phyloP scores from a whole-genome alignment of 2,797 vertebrate species.

The Silurus lanzhouensis region DNA sequence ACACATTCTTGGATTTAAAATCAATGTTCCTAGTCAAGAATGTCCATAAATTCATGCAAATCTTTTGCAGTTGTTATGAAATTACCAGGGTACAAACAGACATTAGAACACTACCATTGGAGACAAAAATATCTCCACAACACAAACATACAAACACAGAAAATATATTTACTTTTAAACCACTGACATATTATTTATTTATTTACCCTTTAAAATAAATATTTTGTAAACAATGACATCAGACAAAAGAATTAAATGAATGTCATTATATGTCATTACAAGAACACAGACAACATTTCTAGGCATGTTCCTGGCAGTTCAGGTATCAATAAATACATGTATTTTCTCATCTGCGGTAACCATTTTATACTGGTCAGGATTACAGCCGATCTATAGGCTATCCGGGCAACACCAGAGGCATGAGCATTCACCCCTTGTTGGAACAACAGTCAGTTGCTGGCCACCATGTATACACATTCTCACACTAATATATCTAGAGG shows the following conservation, averaged over 20 bases:
- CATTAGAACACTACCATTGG: conserved; percentile 16
- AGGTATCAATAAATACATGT: neutral
- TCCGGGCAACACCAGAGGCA: neutral
- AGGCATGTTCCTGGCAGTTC: neutral
- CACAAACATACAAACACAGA: conserved; percentile 28
- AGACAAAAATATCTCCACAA: neutral
- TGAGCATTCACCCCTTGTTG: neutral
- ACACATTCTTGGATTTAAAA: conserved; percentile 52
- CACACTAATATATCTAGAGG: neutral
- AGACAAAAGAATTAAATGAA: neutral
- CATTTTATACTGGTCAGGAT: neutral
- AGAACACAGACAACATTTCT: neutral
- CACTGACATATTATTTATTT: neutral
- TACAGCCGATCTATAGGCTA: neutral
- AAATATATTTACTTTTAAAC: neutral
- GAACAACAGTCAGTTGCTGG: neutral
- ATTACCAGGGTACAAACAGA: conserved; percentile 54
- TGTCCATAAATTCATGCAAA: conserved; percentile 32
- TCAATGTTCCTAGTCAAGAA: conserved; percentile 41
- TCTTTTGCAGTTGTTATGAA: conserved; percentile 24
- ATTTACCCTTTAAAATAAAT: neutral
- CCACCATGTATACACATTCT: neutral
- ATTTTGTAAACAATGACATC: neutral
- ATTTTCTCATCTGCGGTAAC: neutral
- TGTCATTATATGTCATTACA: neutral